Conservation (phyloP, 1,140 invertebrate species). For the Mamestra configurata region DNA sequence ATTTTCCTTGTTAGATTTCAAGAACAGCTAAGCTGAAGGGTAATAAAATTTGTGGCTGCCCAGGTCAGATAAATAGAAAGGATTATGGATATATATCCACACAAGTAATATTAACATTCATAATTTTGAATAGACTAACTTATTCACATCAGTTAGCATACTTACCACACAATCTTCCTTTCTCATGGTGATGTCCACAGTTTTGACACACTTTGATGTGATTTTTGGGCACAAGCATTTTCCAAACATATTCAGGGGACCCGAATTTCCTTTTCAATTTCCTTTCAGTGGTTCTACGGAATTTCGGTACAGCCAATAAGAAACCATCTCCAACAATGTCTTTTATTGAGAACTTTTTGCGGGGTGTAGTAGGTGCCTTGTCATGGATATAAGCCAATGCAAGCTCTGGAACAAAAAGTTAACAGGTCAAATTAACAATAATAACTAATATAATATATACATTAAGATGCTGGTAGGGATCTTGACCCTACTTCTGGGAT, state of each 20-base stretch:
- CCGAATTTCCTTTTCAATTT: conserved; percentile 92
- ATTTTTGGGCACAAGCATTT: conserved; percentile 91
- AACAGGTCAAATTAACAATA: no score
- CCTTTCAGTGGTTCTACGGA: conserved; percentile 92
- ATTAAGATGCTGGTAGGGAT: no score
- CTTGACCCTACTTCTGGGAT: no score
- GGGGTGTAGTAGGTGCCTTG: conserved; percentile 48
- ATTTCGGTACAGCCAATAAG: conserved; percentile 94
- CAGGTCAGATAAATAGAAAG: no score
- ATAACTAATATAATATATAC: no score
- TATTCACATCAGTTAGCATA: background rate
- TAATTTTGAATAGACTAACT: no score
- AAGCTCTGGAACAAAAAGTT: conserved; percentile 72
- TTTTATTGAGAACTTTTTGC: conserved; percentile 86
- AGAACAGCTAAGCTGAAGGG: no score
- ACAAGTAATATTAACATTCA: no score
- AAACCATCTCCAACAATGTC: conserved; percentile 92
- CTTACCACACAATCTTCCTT: conserved; percentile 91
- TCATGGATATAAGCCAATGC: conserved; percentile 73
- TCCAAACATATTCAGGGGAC: conserved; percentile 89
- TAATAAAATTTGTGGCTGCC: no score
- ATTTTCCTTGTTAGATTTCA: no score
- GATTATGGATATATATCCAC: no score
- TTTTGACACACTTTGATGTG: conserved; percentile 92
- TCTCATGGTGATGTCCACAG: conserved; percentile 95